Percentiles rank a stretch among this genome's conserved stretches.
These are phyloP conservation scores for Proisotoma minuta DNA, from an alignment of 2,888 invertebrate species.

Conservation along the genomic window DNA sequence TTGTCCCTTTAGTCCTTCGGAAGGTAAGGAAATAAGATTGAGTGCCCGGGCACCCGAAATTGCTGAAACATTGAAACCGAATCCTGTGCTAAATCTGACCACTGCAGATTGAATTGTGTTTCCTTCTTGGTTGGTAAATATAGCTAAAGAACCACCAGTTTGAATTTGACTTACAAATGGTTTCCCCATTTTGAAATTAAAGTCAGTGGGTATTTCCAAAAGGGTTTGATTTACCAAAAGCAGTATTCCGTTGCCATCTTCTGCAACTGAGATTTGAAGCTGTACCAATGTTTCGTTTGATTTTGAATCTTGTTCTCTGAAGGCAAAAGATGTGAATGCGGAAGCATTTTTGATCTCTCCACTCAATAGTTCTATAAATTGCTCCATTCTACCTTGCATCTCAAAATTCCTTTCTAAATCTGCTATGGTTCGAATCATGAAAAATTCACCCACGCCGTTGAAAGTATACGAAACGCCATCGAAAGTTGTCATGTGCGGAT, in stretches of 20 bases:
- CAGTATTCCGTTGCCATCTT: not conserved
- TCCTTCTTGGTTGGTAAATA: not conserved
- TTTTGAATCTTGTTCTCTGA: not conserved
- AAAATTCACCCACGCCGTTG: not conserved
- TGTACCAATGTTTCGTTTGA: not conserved
- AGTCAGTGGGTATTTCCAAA: not conserved
- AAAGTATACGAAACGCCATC: not conserved
- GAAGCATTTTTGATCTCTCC: not conserved
- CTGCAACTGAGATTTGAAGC: not conserved
- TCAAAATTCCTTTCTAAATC: not conserved
- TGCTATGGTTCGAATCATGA: not conserved
- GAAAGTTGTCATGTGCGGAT: not conserved
- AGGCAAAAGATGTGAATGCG: not conserved
- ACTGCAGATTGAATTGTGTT: not conserved
- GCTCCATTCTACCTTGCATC: not conserved
- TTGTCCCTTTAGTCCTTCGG: not conserved
- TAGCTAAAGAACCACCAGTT: not conserved
- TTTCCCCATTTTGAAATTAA: not conserved
- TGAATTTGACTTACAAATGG: not conserved
- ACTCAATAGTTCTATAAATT: not conserved
- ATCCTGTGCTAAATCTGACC: not conserved
- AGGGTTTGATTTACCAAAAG: not conserved
- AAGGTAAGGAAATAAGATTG: not conserved
- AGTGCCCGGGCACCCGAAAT: not conserved
- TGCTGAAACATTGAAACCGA: not conserved